phyloP scores from a whole-genome alignment of 2,113 vertebrate genomes.

The Phaethon lepturus region DNA sequence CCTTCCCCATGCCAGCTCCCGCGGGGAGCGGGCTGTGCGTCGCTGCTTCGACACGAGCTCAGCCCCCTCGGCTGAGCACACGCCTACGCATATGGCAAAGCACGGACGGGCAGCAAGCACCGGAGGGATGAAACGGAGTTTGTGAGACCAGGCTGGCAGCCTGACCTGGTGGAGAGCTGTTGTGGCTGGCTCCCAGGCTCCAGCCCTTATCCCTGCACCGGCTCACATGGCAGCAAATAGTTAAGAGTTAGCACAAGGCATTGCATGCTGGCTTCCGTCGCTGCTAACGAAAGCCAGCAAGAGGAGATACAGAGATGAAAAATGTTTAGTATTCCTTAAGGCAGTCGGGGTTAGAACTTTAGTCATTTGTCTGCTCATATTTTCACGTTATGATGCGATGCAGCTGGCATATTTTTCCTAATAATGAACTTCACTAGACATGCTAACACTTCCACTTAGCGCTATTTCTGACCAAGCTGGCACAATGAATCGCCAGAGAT shows the following conservation, averaged over 20 bases:
- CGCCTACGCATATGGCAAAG: fast-evolving
- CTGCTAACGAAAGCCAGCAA: slow-evolving; percentile 2
- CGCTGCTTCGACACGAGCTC: background rate
- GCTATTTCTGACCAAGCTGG: slow-evolving; percentile 37
- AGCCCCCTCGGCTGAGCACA: background rate
- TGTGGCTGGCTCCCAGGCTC: background rate
- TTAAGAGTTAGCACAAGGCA: background rate
- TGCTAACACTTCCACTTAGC: slow-evolving; percentile 36
- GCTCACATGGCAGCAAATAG: background rate
- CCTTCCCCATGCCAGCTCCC: background rate
- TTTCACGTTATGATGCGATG: slow-evolving; percentile 31
- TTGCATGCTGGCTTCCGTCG: background rate
- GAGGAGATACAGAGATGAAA: background rate
- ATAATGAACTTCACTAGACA: slow-evolving; percentile 40
- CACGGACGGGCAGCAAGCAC: background rate
- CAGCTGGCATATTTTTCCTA: slow-evolving; percentile 46
- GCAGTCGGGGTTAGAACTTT: slow-evolving; percentile 24
- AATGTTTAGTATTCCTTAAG: slow-evolving; percentile 37
- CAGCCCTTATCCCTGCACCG: background rate
- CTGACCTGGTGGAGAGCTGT: background rate
- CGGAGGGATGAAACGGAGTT: fast-evolving
- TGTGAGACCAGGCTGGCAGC: background rate
- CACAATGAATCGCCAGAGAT: slow-evolving; percentile 53
- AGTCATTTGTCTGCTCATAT: slow-evolving; percentile 58
- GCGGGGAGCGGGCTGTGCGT: fast-evolving